Base-by-base conservation (phyloP, 2,797 vertebrate genomes). In the Psittacula echo region DNA sequence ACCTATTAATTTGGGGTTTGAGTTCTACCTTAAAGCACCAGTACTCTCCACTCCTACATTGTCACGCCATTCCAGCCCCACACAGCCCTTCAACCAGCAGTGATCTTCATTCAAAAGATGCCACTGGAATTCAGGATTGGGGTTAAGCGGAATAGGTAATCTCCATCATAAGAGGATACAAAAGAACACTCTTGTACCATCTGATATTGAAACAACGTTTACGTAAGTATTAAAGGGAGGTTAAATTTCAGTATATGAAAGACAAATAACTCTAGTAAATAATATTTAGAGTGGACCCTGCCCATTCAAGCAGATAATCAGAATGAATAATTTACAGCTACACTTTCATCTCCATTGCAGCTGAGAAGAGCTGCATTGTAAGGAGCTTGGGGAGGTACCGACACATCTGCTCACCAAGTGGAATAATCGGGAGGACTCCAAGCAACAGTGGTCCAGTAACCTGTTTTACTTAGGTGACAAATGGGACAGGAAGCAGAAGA, bases 311-410 rank as follows among this genome's bases (percentile, higher is more conserved):
- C 96, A 58, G 93, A 97, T 96, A 97, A 98, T 97, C 95, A 71
- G 85, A 96, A 98, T 98, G 94, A 98, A 98, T 98, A 98, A 98
- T 98, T 98, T 97, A 98, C 96, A 97, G 92, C 51, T 82, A 84
- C 78, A 85, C 97, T 98, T 98, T 97, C 71, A 95, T 98, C 96
- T 96, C 96, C n/a, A 39, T 13, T 76, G 86, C 94, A 94, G 95
- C 95, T 77, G 53, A 95, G 84, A 85, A 87, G 64, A 96, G 89
- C 42, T 54, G 96, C 97, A 95, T 92, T 37, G 12, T 90, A 89
- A 97, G 93, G 96, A 97, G 97, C 97, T 97, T 62, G 91, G 97
- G 97, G 97, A 98, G 96, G 96, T 83, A 77, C 86, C 67, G 68
- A 94, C 93, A 97, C 96, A 98, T 96, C 97, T 97, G 97, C 94